These are phyloP conservation scores for Chrysaora quinquecirrha DNA, from an alignment of 30 jellyfish, hydroid and myxozoan genomes.

Conservation along the genomic window DNA sequence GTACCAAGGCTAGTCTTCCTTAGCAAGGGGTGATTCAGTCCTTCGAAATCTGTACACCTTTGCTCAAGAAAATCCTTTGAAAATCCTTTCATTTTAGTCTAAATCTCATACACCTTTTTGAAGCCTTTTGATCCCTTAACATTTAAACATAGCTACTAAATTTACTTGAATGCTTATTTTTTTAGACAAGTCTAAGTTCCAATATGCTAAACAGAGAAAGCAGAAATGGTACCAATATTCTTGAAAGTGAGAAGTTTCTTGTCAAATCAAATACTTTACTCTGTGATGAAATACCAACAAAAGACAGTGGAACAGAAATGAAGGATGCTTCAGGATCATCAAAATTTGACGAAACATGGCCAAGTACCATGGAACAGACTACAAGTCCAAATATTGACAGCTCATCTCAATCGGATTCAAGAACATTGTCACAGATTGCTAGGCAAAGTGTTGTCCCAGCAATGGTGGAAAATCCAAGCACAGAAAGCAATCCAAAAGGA, in stretches of 20 bases:
- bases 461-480: background rate
- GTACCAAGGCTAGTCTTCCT: too few species aligned
- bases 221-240: conserved; percentile 8
- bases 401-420: background rate
- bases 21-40: too few species aligned
- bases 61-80: too few species aligned
- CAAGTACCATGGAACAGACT: conserved; percentile 60
- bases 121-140: too few species aligned
- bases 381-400: conserved; percentile 17
- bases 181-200: conserved; percentile 49
- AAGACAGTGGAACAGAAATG: conserved; percentile 9
- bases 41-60: too few species aligned
- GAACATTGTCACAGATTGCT: background rate
- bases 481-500: background rate
- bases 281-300: conserved; percentile 59
- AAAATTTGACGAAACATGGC: conserved; percentile 78
- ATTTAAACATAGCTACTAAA: too few species aligned
- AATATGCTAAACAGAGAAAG: background rate
- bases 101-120: too few species aligned
- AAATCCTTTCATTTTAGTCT: too few species aligned
- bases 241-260: conserved; percentile 15
- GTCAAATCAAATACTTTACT: conserved; percentile 24
- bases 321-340: conserved; percentile 71
- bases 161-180: too few species aligned
- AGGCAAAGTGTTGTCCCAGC: background rate